Evolutionary conservation across 2,888 invertebrate genomes (phyloP).

Genomic region (Papilio demoleus): DNA sequence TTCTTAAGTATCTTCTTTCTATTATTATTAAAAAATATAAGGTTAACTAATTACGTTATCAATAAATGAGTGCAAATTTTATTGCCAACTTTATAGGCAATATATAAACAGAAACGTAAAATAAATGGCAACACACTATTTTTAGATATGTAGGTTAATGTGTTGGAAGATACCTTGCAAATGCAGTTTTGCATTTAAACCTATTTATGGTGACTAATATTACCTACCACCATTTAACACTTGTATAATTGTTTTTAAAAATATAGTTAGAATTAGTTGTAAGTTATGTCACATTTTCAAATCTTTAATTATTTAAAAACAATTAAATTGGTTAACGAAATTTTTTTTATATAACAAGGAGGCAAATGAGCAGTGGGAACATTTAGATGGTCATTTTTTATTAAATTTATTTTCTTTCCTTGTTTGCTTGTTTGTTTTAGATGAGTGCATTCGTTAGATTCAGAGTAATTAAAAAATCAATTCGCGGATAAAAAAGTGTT

Average conservation of each 20-base stretch:
- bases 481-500: too few relatives aligned
- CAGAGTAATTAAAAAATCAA: too few relatives aligned
- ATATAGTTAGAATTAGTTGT: conserved; percentile 30
- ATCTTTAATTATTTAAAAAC: background rate
- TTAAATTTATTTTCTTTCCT: too few relatives aligned
- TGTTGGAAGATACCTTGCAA: conserved; percentile 38
- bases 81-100: background rate
- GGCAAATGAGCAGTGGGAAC: too few relatives aligned
- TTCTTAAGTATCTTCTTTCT: too few relatives aligned
- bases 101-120: conserved; percentile 11
- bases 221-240: background rate
- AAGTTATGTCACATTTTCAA: too few relatives aligned
- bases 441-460: too few relatives aligned
- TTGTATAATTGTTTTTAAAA: background rate
- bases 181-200: conserved; percentile 37
- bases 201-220: conserved; percentile 14
- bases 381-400: too few relatives aligned
- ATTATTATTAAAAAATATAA: too few relatives aligned
- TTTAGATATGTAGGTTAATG: conserved; percentile 17
- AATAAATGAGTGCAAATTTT: background rate
- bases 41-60: background rate
- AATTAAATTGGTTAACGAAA: background rate
- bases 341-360: too few relatives aligned
- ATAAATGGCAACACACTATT: background rate
- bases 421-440: too few relatives aligned